A percentile compares a stretch with the other conserved stretches of the same genome.
Conservation (phyloP, 2,888 invertebrate species). For the Parnassius mnemosyne region DNA sequence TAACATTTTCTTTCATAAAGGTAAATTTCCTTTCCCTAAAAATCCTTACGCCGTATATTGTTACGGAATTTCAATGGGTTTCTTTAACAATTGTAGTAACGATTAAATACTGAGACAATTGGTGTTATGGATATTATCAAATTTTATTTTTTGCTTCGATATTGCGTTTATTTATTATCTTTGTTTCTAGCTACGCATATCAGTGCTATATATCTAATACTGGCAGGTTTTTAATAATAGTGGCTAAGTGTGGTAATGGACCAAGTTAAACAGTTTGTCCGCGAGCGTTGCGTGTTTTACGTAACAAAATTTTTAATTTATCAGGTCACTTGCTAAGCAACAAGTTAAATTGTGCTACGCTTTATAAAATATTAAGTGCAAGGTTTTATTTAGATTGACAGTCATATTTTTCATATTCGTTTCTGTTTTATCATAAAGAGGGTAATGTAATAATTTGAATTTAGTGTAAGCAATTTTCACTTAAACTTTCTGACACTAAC, state of each 20-base stretch:
- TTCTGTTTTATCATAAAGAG: no score
- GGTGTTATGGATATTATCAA: constrained; percentile 45
- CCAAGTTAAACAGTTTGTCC: constrained; percentile 48
- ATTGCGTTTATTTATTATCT: constrained; percentile 46
- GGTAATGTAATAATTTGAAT: not conserved
- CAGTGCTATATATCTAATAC: constrained; percentile 44
- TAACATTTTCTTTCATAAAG: constrained; percentile 1
- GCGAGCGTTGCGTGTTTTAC: constrained; percentile 58
- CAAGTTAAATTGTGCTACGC: constrained; percentile 63
- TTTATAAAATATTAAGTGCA: constrained; percentile 66
- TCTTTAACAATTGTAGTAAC: constrained; percentile 14
- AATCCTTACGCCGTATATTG: constrained; percentile 9
- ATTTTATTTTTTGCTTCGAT: constrained; percentile 46
- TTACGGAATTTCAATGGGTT: constrained; percentile 18
- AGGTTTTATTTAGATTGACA: constrained; percentile 8
- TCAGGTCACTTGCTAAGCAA: constrained; percentile 53
- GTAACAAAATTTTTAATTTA: constrained; percentile 61
- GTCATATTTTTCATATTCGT: no score
- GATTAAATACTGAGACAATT: constrained; percentile 27
- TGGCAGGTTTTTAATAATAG: constrained; percentile 51
- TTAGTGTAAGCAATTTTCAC: not conserved
- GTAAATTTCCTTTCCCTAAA: constrained; percentile 10
- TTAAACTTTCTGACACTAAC: not conserved
- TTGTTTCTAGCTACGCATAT: constrained; percentile 53
- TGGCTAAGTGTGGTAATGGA: constrained; percentile 51